Evolutionary conservation across 64 coral and sea anemone species (phyloP).

Genomic region (Porites lutea): DNA sequence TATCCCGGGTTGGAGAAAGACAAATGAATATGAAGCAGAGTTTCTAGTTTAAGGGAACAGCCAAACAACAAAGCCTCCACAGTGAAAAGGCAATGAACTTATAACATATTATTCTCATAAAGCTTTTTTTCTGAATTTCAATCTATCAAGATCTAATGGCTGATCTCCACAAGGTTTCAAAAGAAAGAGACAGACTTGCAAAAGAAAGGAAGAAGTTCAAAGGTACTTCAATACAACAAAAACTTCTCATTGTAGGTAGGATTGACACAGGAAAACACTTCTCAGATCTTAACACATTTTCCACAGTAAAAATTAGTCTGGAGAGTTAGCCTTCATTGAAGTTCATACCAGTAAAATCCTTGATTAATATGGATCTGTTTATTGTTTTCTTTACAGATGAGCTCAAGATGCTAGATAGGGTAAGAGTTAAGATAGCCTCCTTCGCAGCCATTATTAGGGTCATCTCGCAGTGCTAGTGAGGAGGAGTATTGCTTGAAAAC

Average conservation of each 20-base stretch:
- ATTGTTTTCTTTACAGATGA: constrained; percentile 62
- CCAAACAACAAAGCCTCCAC: no score
- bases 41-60: no score
- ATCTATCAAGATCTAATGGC: constrained; percentile 75
- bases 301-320: background rate
- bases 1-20: no score
- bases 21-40: no score
- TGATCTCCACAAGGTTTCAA: constrained; percentile 77
- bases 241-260: no score
- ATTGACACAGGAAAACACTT: no score
- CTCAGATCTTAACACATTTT: no score
- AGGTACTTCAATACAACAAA: constrained; percentile 17
- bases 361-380: background rate
- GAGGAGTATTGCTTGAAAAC: no score
- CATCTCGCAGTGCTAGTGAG: no score
- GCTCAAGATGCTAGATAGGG: constrained; percentile 85
- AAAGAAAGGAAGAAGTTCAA: constrained; percentile 86
- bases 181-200: constrained; percentile 74
- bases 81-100: background rate
- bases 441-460: background rate
- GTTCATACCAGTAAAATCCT: background rate
- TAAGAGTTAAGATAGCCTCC: background rate
- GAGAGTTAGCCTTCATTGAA: background rate
- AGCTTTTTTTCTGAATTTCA: background rate
- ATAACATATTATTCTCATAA: background rate